Evolutionary conservation across 1,140 invertebrate species (phyloP).

Genomic region (Drosophila nebulosa): DNA sequence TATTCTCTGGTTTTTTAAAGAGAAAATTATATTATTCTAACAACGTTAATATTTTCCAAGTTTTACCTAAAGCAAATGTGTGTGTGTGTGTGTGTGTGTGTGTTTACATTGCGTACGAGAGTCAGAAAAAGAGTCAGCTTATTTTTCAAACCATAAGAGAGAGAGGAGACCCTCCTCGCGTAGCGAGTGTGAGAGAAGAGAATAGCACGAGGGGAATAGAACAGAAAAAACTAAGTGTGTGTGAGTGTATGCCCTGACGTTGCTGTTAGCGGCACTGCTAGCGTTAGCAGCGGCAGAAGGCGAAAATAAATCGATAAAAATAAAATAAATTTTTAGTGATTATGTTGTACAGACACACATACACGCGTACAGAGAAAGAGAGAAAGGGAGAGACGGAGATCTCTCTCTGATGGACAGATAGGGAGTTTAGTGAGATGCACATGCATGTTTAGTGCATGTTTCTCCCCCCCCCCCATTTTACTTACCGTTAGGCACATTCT

Average conservation of each 20-base stretch:
- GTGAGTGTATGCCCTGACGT: conserved; percentile 16
- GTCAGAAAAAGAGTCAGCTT: background rate
- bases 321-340: conserved; percentile 80
- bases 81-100: background rate
- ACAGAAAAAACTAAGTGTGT: conserved; percentile 34
- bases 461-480: conserved; percentile 13
- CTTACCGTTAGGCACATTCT: conserved; percentile 81
- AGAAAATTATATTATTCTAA: background rate
- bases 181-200: conserved; percentile 5
- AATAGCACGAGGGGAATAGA: conserved; percentile 18
- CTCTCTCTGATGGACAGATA: conserved; percentile 6
- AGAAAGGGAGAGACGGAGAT: too few species aligned
- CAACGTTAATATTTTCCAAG: background rate
- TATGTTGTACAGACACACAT: conserved; percentile 64
- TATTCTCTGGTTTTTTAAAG: too few species aligned
- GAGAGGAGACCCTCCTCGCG: background rate
- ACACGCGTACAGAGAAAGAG: conserved; percentile 22
- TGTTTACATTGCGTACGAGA: background rate
- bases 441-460: conserved; percentile 17
- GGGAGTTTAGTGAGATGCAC: conserved; percentile 12
- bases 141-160: background rate
- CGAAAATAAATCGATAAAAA: conserved; percentile 79
- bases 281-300: conserved; percentile 24
- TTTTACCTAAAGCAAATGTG: background rate
- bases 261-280: conserved; percentile 25